Evolutionary conservation across 2,797 vertebrate species (phyloP).

Genomic region (Pygocentrus nattereri): DNA sequence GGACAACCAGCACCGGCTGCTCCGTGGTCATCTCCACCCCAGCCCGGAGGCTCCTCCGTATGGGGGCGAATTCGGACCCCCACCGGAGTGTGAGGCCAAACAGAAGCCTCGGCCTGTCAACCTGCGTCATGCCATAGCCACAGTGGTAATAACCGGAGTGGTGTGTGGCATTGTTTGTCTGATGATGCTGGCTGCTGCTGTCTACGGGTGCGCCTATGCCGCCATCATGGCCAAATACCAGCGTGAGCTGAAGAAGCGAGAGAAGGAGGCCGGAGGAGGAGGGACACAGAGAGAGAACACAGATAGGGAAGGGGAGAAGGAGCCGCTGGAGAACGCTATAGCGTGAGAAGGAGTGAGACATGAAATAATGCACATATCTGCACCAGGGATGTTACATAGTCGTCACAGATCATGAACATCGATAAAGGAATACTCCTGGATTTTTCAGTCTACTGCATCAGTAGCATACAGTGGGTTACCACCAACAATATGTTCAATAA

Average conservation of each 20-base stretch:
- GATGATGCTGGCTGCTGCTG: constrained; percentile 94
- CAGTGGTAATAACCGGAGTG: constrained; percentile 93
- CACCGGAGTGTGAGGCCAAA: constrained; percentile 84
- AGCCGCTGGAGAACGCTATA: constrained; percentile 79
- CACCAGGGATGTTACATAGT: constrained; percentile 15
- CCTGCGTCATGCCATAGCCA: constrained; percentile 92
- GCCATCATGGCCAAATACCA: constrained; percentile 91
- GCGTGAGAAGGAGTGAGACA: constrained; percentile 71
- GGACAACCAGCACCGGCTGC: constrained; percentile 69
- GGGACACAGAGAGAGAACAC: constrained; percentile 65
- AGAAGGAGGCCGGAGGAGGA: constrained; percentile 66
- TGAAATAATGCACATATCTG: constrained; percentile 29
- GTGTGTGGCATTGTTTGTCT: constrained; percentile 94
- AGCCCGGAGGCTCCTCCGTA: constrained; percentile 63
- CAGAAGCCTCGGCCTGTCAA: constrained; percentile 83
- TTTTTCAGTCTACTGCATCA: constrained; percentile 4
- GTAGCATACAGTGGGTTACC: background rate
- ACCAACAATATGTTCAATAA: background rate
- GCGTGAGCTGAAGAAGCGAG: constrained; percentile 82
- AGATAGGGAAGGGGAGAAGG: constrained; percentile 78
- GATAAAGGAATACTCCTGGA: background rate
- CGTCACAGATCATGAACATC: background rate
- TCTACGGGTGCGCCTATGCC: constrained; percentile 95
- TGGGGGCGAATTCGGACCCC: constrained; percentile 24
- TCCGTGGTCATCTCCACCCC: constrained; percentile 71